Conservation (phyloP, 2,888 invertebrate species). For the Hypsopygia costalis region DNA sequence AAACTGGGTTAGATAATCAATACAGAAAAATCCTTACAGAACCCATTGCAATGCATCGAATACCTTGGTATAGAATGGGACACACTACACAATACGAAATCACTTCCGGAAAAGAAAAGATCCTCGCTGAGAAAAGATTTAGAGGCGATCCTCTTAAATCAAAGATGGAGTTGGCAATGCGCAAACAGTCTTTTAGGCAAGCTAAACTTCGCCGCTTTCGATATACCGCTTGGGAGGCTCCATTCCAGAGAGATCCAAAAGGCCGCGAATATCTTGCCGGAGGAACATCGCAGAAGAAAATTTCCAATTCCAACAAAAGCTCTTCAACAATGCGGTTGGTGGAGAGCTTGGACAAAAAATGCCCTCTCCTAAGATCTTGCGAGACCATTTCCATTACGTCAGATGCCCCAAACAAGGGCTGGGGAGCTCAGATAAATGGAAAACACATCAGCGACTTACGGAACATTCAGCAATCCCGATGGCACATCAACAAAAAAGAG, state of each 20-base stretch:
- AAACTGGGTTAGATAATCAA: conserved; percentile 9
- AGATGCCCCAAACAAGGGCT: conserved; percentile 17
- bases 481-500: conserved; percentile 22
- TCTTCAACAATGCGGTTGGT: conserved; percentile 7
- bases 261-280: conserved; percentile 7
- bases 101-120: conserved; percentile 11
- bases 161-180: conserved; percentile 3
- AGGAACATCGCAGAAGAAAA: not conserved
- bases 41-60: conserved; percentile 4
- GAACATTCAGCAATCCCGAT: conserved; percentile 7
- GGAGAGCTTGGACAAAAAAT: conserved; percentile 12
- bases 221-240: conserved; percentile 14
- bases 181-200: conserved; percentile 8
- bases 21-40: conserved; percentile 1
- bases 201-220: conserved; percentile 14
- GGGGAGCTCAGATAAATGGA: conserved; percentile 16
- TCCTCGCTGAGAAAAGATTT: not conserved
- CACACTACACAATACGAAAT: conserved; percentile 9
- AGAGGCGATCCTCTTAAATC: no score
- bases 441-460: not conserved
- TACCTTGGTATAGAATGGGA: conserved; percentile 14
- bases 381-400: conserved; percentile 3
- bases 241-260: conserved; percentile 12
- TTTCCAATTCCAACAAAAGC: conserved; percentile 3
- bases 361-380: conserved; percentile 3